Conservation (phyloP, 35 echinoderm and acorn worm species). For the Chiridota heheva region DNA sequence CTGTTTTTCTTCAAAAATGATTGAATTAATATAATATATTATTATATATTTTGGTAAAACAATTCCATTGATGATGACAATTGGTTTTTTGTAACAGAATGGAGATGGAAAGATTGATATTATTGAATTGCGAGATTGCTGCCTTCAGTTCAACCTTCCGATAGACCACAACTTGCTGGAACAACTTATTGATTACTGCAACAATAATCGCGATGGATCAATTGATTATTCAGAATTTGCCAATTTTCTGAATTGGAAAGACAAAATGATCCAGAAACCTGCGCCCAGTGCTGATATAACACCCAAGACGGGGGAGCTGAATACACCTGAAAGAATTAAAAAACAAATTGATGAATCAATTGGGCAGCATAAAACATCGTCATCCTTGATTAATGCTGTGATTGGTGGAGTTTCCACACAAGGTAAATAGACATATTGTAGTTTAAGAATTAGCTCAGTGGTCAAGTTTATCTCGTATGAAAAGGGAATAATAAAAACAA, state of each 20-base stretch:
- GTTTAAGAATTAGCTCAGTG: no score
- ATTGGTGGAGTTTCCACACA: conserved; percentile 89
- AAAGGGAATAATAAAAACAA: not conserved
- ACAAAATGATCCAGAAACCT: conserved; percentile 82
- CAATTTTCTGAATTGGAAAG: conserved; percentile 98
- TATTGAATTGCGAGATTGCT: conserved; percentile 78
- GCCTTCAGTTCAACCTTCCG: conserved; percentile 92
- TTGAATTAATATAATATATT: no score
- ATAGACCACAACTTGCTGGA: conserved; percentile 79
- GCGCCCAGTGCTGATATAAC: conserved; percentile 3
- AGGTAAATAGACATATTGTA: no score
- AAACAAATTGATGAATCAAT: conserved; percentile 91
- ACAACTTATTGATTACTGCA: conserved; percentile 77
- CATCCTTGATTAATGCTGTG: conserved; percentile 76
- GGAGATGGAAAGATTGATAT: conserved; percentile 90
- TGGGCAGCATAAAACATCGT: conserved; percentile 83
- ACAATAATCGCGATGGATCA: conserved; percentile 60
- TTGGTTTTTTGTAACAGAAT: conserved; percentile 62
- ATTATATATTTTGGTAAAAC: no score
- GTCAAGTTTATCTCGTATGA: no score
- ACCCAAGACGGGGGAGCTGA: not conserved
- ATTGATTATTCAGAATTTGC: conserved; percentile 94
- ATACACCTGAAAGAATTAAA: conserved; percentile 56
- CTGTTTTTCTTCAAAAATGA: no score
- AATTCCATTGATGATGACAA: not conserved